These are phyloP conservation scores for Acromyrmex echinatior DNA, from an alignment of 1,140 invertebrate genomes.

Conservation along the genomic window DNA sequence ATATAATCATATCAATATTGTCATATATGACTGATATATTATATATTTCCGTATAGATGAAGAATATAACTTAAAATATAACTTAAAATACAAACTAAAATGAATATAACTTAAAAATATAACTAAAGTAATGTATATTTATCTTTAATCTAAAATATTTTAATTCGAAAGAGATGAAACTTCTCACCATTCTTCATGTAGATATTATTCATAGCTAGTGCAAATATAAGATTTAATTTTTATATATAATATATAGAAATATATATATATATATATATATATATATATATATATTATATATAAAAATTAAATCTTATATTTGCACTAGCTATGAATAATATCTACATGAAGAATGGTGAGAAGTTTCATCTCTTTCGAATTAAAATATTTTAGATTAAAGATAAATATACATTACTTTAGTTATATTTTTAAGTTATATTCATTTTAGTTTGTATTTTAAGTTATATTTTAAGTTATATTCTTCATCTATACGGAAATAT, in stretches of 20 bases:
- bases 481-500: neutral
- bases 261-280: neutral
- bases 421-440: neutral
- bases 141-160: neutral
- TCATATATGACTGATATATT: too few species aligned
- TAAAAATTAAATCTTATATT: neutral
- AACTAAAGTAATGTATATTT: neutral
- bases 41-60: neutral
- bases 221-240: neutral
- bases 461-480: neutral
- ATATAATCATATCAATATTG: neutral
- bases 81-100: too few species aligned
- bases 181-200: neutral
- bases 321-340: neutral
- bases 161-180: neutral
- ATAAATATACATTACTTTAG: neutral
- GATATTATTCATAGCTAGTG: neutral
- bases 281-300: neutral
- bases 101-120: neutral
- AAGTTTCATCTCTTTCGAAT: neutral
- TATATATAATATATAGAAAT: neutral
- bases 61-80: neutral
- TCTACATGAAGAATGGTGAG: neutral
- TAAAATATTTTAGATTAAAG: neutral
- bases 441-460: too few species aligned